phyloP scores from a whole-genome alignment of 1,140 invertebrate genomes.

The Drosophila rufa region DNA sequence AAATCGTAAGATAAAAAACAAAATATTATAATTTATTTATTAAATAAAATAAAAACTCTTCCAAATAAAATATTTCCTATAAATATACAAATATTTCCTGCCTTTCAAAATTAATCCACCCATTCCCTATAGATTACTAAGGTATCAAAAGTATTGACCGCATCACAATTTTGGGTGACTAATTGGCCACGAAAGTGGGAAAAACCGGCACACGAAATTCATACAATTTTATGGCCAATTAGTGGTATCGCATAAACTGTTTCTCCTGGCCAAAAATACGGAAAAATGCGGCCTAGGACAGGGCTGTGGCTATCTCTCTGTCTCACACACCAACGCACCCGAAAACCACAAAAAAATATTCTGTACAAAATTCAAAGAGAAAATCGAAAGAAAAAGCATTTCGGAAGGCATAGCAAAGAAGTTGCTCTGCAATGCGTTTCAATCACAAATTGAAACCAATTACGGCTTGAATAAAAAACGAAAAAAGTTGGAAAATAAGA shows the following conservation, averaged over 20 bases:
- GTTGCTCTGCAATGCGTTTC: conserved; percentile 43
- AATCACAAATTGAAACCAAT: conserved; percentile 52
- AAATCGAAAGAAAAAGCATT: conserved; percentile 12
- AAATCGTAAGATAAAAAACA: too few relatives aligned
- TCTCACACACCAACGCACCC: conserved; percentile 3
- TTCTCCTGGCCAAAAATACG: conserved; percentile 10
- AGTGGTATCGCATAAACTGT: conserved; percentile 49
- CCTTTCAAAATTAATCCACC: not conserved
- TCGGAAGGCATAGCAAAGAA: conserved; percentile 14
- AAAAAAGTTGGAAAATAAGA: conserved; percentile 19
- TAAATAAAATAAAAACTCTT: too few relatives aligned
- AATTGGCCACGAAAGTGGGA: conserved; percentile 49
- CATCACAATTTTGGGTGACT: conserved; percentile 43
- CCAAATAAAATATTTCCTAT: too few relatives aligned
- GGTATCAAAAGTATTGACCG: conserved; percentile 29
- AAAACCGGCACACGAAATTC: conserved; percentile 47
- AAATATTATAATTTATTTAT: too few relatives aligned
- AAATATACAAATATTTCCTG: not conserved
- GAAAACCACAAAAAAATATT: conserved; percentile 11
- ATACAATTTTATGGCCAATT: conserved; percentile 56
- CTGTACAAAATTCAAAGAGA: not conserved
- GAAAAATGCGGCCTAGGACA: conserved; percentile 27
- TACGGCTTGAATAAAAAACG: conserved; percentile 28
- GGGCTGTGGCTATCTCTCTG: not conserved
- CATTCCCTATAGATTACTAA: not conserved